Evolutionary conservation across 2,888 invertebrate species (phyloP).

Genomic region (Trichogramma evanescens): DNA sequence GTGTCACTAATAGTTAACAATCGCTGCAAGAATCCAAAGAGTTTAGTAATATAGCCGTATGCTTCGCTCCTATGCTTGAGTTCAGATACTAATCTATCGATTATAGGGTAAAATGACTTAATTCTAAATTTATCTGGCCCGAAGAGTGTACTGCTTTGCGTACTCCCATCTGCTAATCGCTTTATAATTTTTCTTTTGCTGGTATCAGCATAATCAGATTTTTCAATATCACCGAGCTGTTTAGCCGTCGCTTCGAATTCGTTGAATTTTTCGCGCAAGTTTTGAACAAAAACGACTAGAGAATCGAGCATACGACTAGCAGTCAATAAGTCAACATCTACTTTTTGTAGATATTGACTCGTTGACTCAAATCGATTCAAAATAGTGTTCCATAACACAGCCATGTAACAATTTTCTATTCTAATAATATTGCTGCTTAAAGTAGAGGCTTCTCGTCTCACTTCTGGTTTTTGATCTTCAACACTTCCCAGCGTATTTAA

Average conservation of each 20-base stretch:
- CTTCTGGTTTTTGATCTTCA: background rate
- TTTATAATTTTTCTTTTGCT: background rate
- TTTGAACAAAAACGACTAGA: background rate
- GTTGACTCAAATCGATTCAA: background rate
- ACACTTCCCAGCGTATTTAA: background rate
- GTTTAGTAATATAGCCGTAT: background rate
- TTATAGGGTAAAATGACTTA: background rate
- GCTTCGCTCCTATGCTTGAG: background rate
- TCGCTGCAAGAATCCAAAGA: background rate
- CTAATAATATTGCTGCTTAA: background rate
- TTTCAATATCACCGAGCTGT: background rate
- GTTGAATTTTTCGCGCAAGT: background rate
- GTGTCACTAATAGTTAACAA: no score
- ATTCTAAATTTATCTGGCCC: background rate
- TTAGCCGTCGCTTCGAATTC: background rate
- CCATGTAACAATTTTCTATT: slow-evolving; percentile 2
- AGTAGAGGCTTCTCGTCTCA: background rate
- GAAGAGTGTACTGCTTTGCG: background rate
- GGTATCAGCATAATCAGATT: background rate
- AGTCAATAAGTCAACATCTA: background rate
- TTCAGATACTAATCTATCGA: background rate
- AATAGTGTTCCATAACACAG: slow-evolving; percentile 1
- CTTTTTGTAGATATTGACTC: slow-evolving; percentile 5
- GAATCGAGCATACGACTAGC: background rate
- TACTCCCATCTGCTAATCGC: background rate